phyloP scores from a whole-genome alignment of 2,113 vertebrate genomes.

The Nestor notabilis region DNA sequence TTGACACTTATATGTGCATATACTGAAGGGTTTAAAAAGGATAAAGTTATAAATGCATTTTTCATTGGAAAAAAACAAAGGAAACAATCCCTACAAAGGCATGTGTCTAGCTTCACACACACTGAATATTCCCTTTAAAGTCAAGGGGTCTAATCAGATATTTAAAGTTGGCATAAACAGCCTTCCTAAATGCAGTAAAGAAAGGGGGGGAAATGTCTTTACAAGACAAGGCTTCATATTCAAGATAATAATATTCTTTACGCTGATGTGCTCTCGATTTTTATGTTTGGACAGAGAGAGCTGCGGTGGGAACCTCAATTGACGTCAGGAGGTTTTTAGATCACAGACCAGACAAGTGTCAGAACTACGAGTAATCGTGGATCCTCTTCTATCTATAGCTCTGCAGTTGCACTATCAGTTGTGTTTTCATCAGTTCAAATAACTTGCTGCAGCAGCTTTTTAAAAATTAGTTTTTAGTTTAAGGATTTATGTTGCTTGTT shows the following conservation, averaged over 20 bases:
- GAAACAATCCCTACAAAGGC: neutral
- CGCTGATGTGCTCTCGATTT: neutral
- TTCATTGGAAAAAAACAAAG: neutral
- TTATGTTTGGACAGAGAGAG: neutral
- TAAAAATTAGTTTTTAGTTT: slow-evolving; percentile 15
- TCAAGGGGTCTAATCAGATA: neutral
- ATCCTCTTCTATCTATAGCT: slow-evolving; percentile 50
- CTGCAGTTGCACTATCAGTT: neutral
- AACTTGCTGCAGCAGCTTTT: neutral
- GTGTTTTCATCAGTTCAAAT: neutral
- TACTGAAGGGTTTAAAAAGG: neutral
- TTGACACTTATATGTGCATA: neutral
- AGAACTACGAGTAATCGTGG: neutral
- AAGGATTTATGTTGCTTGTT: slow-evolving; percentile 1
- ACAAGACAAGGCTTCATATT: neutral
- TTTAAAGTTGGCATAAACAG: neutral
- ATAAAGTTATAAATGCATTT: neutral
- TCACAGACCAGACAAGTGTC: slow-evolving; percentile 46
- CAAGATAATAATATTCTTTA: neutral
- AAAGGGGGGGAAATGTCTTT: neutral
- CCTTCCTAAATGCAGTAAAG: neutral
- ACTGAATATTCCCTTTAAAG: slow-evolving; percentile 44
- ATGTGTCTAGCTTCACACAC: neutral
- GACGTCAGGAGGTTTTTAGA: slow-evolving; percentile 49
- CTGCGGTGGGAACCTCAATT: slow-evolving; percentile 8